These are phyloP conservation scores for Hyles lineata DNA, from an alignment of 2,888 invertebrate genomes.

Conservation along the genomic window DNA sequence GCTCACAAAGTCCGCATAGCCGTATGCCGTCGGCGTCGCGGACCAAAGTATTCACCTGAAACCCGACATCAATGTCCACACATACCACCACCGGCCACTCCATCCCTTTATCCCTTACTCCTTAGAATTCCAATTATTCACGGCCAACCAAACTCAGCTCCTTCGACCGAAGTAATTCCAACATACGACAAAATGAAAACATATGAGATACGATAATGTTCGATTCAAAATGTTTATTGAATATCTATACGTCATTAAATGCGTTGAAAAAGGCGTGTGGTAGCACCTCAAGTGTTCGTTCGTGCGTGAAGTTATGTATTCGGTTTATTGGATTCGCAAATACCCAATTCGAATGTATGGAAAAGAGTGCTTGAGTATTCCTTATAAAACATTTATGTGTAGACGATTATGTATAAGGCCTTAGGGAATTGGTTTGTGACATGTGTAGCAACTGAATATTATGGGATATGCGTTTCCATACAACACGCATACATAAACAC, in stretches of 20 bases:
- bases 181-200: not conserved
- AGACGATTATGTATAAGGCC: too few relatives aligned
- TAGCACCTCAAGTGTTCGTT: not conserved
- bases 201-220: not conserved
- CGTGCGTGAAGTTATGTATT: constrained; percentile 18
- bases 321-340: not conserved
- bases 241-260: not conserved
- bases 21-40: not conserved
- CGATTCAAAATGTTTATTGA: constrained; percentile 7
- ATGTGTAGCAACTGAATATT: too few relatives aligned
- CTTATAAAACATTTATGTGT: not conserved
- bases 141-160: constrained; percentile 26
- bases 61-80: constrained; percentile 31
- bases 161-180: not conserved
- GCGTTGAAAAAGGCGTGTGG: not conserved
- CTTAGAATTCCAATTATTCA: constrained; percentile 40
- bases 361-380: not conserved
- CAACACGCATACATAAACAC: too few relatives aligned
- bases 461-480: too few relatives aligned
- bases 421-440: too few relatives aligned
- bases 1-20: constrained; percentile 1
- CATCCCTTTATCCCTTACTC: constrained; percentile 43
- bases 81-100: constrained; percentile 37
- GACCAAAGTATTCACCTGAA: constrained; percentile 16
- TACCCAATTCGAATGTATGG: not conserved